Conservation (phyloP, 2,797 vertebrate species). For the Tenualosa thibaudeaui region DNA sequence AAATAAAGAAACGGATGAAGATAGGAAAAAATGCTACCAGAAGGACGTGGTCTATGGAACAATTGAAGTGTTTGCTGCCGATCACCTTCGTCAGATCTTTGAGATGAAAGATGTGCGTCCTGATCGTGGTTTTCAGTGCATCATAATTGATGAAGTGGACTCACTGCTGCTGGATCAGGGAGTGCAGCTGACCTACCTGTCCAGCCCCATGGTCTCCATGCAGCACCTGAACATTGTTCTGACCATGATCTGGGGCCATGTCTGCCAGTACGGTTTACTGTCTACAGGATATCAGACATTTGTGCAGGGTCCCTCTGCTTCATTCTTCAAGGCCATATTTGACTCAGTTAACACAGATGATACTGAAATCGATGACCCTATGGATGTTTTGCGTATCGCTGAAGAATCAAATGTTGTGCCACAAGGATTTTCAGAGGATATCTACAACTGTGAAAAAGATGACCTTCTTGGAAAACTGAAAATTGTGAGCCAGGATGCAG, state of each 20-base stretch:
- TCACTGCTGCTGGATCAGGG: conserved; percentile 60
- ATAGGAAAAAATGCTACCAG: conserved; percentile 37
- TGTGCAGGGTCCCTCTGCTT: conserved; percentile 42
- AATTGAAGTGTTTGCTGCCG: conserved; percentile 55
- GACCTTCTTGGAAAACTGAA: not conserved
- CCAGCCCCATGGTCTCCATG: conserved; percentile 57
- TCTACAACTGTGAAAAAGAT: not conserved
- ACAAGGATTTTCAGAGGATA: conserved; percentile 28
- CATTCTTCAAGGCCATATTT: conserved; percentile 57
- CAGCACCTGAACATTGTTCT: conserved; percentile 57
- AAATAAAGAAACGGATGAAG: conserved; percentile 32
- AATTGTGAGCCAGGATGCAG: conserved; percentile 28
- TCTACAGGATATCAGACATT: conserved; percentile 25
- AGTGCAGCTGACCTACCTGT: conserved; percentile 60
- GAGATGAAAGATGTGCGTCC: conserved; percentile 58
- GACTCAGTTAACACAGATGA: conserved; percentile 38
- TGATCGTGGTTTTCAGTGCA: conserved; percentile 53
- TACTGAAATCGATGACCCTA: conserved; percentile 7
- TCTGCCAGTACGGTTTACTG: conserved; percentile 37
- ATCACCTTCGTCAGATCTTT: conserved; percentile 58
- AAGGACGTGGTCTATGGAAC: conserved; percentile 54
- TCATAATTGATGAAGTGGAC: conserved; percentile 60
- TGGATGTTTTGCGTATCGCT: conserved; percentile 36
- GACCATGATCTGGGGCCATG: conserved; percentile 57
- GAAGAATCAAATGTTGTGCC: conserved; percentile 30